These are phyloP conservation scores for Imbricaverruca yamaguchii DNA, from an alignment of 2,888 invertebrate species.

Conservation along the genomic window DNA sequence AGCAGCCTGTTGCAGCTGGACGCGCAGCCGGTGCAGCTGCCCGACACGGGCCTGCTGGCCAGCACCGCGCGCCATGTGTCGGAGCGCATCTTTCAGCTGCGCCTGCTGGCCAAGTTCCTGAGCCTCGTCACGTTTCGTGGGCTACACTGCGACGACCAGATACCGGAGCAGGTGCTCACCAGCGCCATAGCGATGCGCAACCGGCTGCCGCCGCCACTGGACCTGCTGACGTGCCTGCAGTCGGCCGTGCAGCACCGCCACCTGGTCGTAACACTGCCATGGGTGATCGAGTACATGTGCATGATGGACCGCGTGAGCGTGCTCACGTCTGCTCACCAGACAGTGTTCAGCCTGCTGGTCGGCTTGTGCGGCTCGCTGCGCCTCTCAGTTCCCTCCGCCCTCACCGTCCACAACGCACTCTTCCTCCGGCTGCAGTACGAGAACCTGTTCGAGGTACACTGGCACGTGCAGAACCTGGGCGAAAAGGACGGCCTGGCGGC, in stretches of 20 bases:
- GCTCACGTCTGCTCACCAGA: neutral
- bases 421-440: slow-evolving; percentile 15
- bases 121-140: slow-evolving; percentile 68
- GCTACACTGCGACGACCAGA: slow-evolving; percentile 47
- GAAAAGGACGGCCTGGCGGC: neutral
- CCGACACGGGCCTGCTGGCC: neutral
- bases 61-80: neutral
- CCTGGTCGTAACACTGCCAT: slow-evolving; percentile 66
- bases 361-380: neutral
- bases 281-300: slow-evolving; percentile 72
- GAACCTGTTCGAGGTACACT: slow-evolving; percentile 17
- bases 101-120: slow-evolving; percentile 68
- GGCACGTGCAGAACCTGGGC: slow-evolving; percentile 14
- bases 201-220: slow-evolving; percentile 52
- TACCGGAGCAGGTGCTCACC: slow-evolving; percentile 43
- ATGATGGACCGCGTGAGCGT: slow-evolving; percentile 61
- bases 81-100: slow-evolving; percentile 48
- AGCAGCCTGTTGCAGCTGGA: slow-evolving; percentile 60
- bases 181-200: neutral
- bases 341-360: slow-evolving; percentile 9
- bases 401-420: slow-evolving; percentile 16
- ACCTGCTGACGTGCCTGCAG: slow-evolving; percentile 52
- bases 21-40: slow-evolving; percentile 23
- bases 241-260: slow-evolving; percentile 53
- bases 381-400: neutral